phyloP scores from a whole-genome alignment of 2,113 vertebrate species.

The Clinocottus analis region DNA sequence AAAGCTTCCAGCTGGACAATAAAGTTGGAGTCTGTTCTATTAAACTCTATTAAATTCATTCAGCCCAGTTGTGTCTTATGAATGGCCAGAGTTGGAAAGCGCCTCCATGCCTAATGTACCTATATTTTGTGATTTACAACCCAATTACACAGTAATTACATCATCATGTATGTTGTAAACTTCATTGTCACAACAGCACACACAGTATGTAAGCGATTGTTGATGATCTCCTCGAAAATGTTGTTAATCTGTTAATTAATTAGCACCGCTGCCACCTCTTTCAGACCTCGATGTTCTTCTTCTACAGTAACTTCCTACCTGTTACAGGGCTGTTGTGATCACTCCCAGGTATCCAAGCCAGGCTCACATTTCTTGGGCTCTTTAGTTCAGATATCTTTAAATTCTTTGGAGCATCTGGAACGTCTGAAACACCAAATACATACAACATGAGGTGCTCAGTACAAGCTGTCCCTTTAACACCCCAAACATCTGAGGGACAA shows the following conservation, averaged over 20 bases:
- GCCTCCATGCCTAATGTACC: background rate
- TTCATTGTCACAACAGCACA: background rate
- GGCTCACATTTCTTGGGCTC: conserved; percentile 80
- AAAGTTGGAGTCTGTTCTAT: background rate
- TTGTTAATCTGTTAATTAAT: background rate
- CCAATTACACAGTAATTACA: conserved; percentile 10
- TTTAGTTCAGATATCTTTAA: conserved; percentile 84
- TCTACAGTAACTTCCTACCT: conserved; percentile 78
- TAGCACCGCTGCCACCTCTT: background rate
- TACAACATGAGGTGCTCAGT: background rate
- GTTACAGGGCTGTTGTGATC: conserved; percentile 89
- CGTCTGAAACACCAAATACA: conserved; percentile 80
- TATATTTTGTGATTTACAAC: background rate
- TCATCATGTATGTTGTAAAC: background rate
- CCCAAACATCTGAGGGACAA: background rate
- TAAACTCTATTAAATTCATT: background rate
- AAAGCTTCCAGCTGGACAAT: background rate
- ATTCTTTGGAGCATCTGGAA: conserved; percentile 87
- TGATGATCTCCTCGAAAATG: background rate
- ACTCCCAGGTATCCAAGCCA: conserved; percentile 88
- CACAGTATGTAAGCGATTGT: background rate
- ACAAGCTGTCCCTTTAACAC: background rate
- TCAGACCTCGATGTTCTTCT: background rate
- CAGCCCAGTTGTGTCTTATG: background rate
- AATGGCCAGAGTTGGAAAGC: background rate